A percentile compares a stretch with the other conserved stretches of the same genome.
These are phyloP conservation scores for Meloe dianella DNA, from an alignment of 2,888 invertebrate species.

Conservation along the genomic window DNA sequence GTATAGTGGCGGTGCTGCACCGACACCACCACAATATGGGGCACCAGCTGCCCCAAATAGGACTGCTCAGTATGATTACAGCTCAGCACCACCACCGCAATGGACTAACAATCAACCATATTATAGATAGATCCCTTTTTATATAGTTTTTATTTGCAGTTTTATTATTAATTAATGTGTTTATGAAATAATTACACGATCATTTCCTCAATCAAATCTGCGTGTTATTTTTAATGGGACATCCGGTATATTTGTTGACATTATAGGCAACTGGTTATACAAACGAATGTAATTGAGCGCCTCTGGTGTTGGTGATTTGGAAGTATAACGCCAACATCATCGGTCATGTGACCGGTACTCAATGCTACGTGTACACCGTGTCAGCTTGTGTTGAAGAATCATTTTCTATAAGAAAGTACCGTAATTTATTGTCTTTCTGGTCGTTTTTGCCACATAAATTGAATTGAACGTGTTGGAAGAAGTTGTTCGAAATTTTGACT, in stretches of 20 bases:
- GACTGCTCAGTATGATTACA: constrained; percentile 58
- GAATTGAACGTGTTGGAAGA: constrained; percentile 45
- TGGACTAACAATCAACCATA: constrained; percentile 68
- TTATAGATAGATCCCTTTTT: constrained; percentile 62
- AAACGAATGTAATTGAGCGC: not conserved
- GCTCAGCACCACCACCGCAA: constrained; percentile 57
- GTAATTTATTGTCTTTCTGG: constrained; percentile 48
- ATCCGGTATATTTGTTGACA: not conserved
- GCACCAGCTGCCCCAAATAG: constrained; percentile 46
- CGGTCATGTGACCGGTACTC: constrained; percentile 69
- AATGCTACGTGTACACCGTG: constrained; percentile 60
- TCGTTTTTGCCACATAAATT: constrained; percentile 43
- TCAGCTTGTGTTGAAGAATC: constrained; percentile 41
- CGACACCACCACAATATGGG: constrained; percentile 44
- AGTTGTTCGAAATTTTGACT: constrained; percentile 41
- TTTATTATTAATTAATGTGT: not conserved
- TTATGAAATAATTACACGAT: not conserved
- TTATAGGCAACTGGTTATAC: not conserved
- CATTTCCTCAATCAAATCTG: no score
- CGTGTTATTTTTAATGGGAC: not conserved
- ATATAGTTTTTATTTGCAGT: not conserved
- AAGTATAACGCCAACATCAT: constrained; percentile 67
- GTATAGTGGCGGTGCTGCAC: constrained; percentile 48
- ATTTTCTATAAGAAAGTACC: constrained; percentile 53
- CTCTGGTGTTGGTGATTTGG: not conserved